Evolutionary conservation across 1,140 invertebrate genomes (phyloP).

Genomic region (Monomorium pharaonis): DNA sequence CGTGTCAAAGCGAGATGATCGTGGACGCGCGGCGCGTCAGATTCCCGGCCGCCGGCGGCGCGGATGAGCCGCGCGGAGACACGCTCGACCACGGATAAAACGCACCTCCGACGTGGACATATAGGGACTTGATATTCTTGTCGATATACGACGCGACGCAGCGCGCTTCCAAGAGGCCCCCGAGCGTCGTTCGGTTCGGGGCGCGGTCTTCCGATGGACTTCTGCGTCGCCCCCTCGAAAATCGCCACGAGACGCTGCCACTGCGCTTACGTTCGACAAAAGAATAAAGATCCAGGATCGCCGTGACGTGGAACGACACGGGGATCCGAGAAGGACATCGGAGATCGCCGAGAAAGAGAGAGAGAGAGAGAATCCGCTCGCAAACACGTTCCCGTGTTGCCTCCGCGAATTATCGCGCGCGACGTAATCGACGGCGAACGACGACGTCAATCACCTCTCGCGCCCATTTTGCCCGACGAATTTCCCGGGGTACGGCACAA

Average conservation of each 20-base stretch:
- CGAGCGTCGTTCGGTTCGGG: not conserved
- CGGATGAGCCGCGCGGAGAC: not conserved
- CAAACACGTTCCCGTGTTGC: not conserved
- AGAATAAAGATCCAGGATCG: not conserved
- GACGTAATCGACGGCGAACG: not conserved
- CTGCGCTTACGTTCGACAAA: not conserved
- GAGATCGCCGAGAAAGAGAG: too few relatives aligned
- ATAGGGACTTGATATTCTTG: not conserved
- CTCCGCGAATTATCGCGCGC: not conserved
- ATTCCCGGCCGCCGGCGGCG: not conserved
- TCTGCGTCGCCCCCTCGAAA: not conserved
- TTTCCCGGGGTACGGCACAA: not conserved
- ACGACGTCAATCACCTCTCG: too few relatives aligned
- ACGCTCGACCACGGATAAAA: not conserved
- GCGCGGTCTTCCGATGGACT: constrained; percentile 3
- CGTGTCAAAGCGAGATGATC: not conserved
- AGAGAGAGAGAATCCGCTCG: not conserved
- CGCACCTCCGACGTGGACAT: not conserved
- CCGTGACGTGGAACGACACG: too few relatives aligned
- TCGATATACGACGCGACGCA: not conserved
- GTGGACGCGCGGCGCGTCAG: not conserved
- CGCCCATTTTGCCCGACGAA: not conserved
- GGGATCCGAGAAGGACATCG: not conserved
- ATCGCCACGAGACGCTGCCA: not conserved
- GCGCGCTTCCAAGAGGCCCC: not conserved